A percentile compares a stretch with the other conserved stretches of the same genome.
phyloP scores from a whole-genome alignment of 2,113 vertebrate genomes.

The Myxocyprinus asiaticus region DNA sequence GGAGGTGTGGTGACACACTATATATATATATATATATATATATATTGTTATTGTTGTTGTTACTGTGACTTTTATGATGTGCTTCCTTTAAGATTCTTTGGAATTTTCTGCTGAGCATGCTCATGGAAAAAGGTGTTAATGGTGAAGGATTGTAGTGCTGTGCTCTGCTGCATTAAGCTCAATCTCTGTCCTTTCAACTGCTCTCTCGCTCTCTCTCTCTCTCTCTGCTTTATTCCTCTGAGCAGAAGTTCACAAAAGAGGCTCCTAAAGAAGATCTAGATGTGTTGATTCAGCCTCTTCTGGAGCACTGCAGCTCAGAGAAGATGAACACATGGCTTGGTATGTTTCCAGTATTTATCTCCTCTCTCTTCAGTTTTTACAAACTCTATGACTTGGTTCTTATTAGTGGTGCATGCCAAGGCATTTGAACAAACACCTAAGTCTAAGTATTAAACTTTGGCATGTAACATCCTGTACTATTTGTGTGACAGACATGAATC shows the following conservation, averaged over 20 bases:
- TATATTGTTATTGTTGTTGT: neutral
- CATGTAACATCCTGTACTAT: too few species aligned
- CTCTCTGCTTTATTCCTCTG: neutral
- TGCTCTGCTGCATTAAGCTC: neutral
- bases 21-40: neutral
- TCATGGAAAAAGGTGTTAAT: constrained; percentile 22
- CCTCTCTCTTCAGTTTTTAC: neutral
- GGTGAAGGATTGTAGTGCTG: constrained; percentile 25
- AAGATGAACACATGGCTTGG: constrained; percentile 98
- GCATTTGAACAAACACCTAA: too few species aligned
- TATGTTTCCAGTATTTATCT: constrained; percentile 55
- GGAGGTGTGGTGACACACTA: constrained; percentile 78
- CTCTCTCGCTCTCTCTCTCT: neutral
- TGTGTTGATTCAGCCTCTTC: constrained; percentile 86
- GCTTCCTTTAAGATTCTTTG: neutral
- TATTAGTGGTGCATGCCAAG: too few species aligned
- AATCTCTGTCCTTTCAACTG: constrained; percentile 24
- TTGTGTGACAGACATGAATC: too few species aligned
- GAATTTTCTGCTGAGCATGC: constrained; percentile 7
- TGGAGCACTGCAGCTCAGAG: constrained; percentile 92
- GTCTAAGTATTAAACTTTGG: too few species aligned
- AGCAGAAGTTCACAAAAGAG: constrained; percentile 86
- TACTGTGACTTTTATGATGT: constrained; percentile 4
- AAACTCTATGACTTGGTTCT: neutral
- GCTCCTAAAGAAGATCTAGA: constrained; percentile 85